Conservation (phyloP, 2,113 vertebrate species). For the Lepus americanus region DNA sequence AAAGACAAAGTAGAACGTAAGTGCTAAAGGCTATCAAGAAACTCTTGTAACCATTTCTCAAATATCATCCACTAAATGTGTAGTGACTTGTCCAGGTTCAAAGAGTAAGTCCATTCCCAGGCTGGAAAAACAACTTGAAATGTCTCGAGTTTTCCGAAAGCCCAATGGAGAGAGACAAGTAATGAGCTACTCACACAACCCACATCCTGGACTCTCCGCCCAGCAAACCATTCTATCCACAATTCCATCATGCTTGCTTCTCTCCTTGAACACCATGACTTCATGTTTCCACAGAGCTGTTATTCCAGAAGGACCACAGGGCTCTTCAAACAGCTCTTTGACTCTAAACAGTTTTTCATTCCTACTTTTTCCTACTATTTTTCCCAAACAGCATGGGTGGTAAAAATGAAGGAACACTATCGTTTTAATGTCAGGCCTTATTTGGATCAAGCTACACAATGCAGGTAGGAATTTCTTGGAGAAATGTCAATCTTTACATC, state of each 20-base stretch:
- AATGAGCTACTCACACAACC: slow-evolving; percentile 21
- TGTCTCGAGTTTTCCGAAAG: slow-evolving; percentile 67
- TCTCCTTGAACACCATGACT: slow-evolving; percentile 3
- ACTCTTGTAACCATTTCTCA: background rate
- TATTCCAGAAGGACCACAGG: background rate
- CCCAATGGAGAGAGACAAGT: slow-evolving; percentile 11
- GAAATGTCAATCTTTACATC: background rate
- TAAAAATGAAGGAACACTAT: background rate
- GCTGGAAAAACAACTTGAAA: slow-evolving; percentile 58
- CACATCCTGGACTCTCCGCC: slow-evolving; percentile 13
- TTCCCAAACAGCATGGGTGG: background rate
- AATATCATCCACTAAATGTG: background rate
- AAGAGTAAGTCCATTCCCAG: background rate
- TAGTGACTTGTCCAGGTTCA: background rate
- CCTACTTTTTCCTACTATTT: slow-evolving; percentile 11
- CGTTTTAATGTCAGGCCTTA: slow-evolving; percentile 1
- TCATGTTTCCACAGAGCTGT: slow-evolving; percentile 52
- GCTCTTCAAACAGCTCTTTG: background rate
- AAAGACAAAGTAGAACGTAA: background rate
- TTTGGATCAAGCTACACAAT: slow-evolving; percentile 41
- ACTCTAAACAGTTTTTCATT: slow-evolving; percentile 26
- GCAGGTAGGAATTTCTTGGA: slow-evolving; percentile 23
- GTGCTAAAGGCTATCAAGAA: background rate
- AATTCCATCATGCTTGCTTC: background rate
- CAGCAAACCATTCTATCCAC: background rate